A percentile compares a stretch with the other conserved stretches of the same genome.
Evolutionary conservation across 1,140 invertebrate species (phyloP).

Genomic region (Atta texana): DNA sequence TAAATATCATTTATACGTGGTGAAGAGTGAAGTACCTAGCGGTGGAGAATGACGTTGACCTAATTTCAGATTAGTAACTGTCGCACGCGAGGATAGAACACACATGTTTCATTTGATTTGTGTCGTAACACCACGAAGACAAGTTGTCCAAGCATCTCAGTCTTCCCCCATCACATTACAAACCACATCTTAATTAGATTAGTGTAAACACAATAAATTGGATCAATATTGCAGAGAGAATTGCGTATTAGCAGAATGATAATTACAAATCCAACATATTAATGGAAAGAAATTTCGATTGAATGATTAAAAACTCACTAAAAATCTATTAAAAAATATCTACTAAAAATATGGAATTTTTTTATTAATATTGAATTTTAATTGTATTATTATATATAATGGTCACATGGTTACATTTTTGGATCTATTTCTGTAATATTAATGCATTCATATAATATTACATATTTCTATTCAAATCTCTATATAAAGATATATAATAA

Average conservation of each 20-base stretch:
- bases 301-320: neutral
- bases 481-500: neutral
- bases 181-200: constrained; percentile 25
- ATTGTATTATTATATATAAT: neutral
- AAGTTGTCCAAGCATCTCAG: constrained; percentile 26
- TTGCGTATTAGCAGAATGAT: neutral
- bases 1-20: constrained; percentile 43
- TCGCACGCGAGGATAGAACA: constrained; percentile 42
- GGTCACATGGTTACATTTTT: neutral
- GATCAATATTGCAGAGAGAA: neutral
- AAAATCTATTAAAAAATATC: no score
- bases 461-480: neutral
- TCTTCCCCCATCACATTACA: neutral
- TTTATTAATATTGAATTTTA: neutral
- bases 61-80: constrained; percentile 62
- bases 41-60: constrained; percentile 51
- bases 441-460: neutral
- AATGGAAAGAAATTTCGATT: neutral
- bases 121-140: constrained; percentile 31
- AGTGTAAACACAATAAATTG: constrained; percentile 20
- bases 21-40: constrained; percentile 20
- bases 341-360: neutral
- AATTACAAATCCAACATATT: neutral
- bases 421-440: neutral
- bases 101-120: constrained; percentile 55